A percentile compares a stretch with the other conserved stretches of the same genome.
Evolutionary conservation across 1,140 invertebrate species (phyloP).

Genomic region (Luehdorfia chinensis): DNA sequence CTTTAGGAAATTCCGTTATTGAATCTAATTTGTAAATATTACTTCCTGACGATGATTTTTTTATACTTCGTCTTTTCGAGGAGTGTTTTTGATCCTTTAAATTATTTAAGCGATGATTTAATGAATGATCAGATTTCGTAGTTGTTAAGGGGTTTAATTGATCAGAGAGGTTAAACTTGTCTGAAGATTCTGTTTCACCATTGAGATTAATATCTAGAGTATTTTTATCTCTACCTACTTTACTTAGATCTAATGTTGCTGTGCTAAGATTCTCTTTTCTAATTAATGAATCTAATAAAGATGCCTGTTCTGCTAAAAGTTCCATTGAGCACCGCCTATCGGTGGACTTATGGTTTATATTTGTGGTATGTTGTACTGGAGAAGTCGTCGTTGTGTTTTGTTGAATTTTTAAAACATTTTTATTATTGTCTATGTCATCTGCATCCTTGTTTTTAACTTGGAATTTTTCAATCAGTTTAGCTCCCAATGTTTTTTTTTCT

Average conservation of each 20-base stretch:
- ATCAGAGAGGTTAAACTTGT: slow-evolving; percentile 37
- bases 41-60: slow-evolving; percentile 66
- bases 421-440: slow-evolving; percentile 30
- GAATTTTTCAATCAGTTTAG: slow-evolving; percentile 86
- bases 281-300: slow-evolving; percentile 73
- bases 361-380: slow-evolving; percentile 16
- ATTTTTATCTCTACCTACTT: slow-evolving; percentile 53
- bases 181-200: slow-evolving; percentile 20
- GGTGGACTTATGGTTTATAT: slow-evolving; percentile 45
- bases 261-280: slow-evolving; percentile 74
- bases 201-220: slow-evolving; percentile 18
- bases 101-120: slow-evolving; percentile 50
- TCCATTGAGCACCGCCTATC: slow-evolving; percentile 74
- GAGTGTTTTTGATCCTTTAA: slow-evolving; percentile 31
- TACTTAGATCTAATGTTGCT: slow-evolving; percentile 64
- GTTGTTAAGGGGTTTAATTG: slow-evolving; percentile 52
- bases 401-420: slow-evolving; percentile 20
- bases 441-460: slow-evolving; percentile 81
- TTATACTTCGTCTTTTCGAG: slow-evolving; percentile 59
- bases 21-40: slow-evolving; percentile 64
- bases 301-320: slow-evolving; percentile 73
- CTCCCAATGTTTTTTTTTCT: slow-evolving; percentile 82
- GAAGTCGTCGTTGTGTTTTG: slow-evolving; percentile 18
- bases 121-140: slow-evolving; percentile 71
- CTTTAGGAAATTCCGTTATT: slow-evolving; percentile 66